Base-by-base conservation (phyloP, 2,888 invertebrate species). In the Rapana venosa region DNA sequence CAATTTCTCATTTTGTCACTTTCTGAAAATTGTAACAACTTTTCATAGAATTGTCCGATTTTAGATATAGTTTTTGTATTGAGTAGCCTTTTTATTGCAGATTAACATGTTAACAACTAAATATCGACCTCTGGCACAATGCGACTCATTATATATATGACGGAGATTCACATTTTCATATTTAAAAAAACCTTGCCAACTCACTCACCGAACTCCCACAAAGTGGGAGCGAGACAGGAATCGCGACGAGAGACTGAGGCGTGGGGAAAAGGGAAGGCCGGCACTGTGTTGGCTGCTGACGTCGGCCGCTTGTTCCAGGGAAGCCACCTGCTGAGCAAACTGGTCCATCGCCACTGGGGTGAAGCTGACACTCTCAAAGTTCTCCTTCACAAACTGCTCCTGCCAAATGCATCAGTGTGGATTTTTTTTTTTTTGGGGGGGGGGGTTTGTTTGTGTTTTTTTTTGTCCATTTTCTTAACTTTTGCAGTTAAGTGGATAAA, bases 361-460 rank as follows among this genome's bases (percentile, higher is more conserved):
- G 89, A 95, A 95, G 86, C 92, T 93, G 89, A 94, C 92, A 91
- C 94, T 94, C 90, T 95, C 95, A 93, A 94, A 95, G 87, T 94
- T 94, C 74, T 95, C 94, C 88, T 94, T 93, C 58, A 95, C 92
- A 88, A 95, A 95, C 87, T 94, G 94, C 91, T 95, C 94, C 94
- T 94, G 87, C 5, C 47, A 83, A 8, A 83, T 11, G 13, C 22
- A 83, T 5, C 77, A 77, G 26, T n/a, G n/a, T 4, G 26, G n/a
- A 22, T 17, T 26, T n/a, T 26, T 26, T 74, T 26, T 26, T n/a
- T 47, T 47, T 47, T 47, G 47, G 47, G n/a, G n/a, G n/a, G n/a
- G n/a, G n/a, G n/a, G n/a, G n/a, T n/a, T n/a, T n/a, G n/a, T n/a
- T n/a, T n/a, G n/a, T n/a, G n/a, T 47, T 47, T 5, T 47, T 47